Evolutionary conservation across 2,888 invertebrate genomes (phyloP).

Genomic region (Eupithecia subfuscata): DNA sequence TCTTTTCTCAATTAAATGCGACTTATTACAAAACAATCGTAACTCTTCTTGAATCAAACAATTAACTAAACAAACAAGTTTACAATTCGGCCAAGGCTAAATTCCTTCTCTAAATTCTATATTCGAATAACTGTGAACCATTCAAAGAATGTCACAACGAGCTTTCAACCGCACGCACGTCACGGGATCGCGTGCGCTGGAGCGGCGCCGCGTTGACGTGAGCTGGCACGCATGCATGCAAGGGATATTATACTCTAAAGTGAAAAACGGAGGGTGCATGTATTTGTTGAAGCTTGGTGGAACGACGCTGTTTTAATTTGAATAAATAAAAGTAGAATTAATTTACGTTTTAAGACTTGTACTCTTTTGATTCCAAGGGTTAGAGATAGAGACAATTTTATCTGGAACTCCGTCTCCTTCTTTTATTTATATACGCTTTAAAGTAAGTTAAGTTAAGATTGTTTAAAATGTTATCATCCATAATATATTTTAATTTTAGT

Average conservation of each 20-base stretch:
- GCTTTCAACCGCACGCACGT: slow-evolving; percentile 8
- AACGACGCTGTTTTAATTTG: background rate
- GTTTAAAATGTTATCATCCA: too few species aligned
- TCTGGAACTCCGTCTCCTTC: background rate
- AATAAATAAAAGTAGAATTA: background rate
- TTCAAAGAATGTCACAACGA: slow-evolving; percentile 9
- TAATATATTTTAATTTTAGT: too few species aligned
- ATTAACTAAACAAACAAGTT: background rate
- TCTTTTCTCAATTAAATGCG: background rate
- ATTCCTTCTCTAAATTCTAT: slow-evolving; percentile 8
- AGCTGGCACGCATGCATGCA: background rate
- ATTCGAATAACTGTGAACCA: background rate
- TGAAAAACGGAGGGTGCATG: background rate
- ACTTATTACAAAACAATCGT: background rate
- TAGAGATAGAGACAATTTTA: background rate
- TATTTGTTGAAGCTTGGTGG: background rate
- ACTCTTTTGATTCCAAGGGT: background rate
- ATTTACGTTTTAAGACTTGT: background rate
- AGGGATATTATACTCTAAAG: background rate
- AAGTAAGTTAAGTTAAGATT: too few species aligned
- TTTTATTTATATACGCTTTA: too few species aligned
- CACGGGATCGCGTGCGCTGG: slow-evolving; percentile 6
- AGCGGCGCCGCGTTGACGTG: slow-evolving; percentile 8
- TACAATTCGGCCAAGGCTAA: background rate
- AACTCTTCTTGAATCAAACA: background rate